Evolutionary conservation across 2,888 invertebrate genomes (phyloP), one percentile per base, ranked within the genome.

Genomic region (Endotricha flammealis): DNA sequence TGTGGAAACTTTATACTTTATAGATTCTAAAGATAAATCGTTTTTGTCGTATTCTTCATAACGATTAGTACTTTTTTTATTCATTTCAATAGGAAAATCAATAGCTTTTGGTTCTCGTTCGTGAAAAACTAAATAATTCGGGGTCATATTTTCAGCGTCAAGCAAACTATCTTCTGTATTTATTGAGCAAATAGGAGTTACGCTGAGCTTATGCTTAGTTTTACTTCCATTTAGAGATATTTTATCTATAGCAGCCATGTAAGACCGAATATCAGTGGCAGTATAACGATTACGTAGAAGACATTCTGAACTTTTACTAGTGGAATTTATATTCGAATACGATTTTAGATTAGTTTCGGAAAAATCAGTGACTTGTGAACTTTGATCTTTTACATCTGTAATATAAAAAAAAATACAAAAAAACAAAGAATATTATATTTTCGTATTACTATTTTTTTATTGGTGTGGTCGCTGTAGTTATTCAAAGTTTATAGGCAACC

Each of bases 151-250:
- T 32, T 32, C 36, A 30, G 10, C 17, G 10, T 38, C 16, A n/a
- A 22, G 9, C 2, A 36, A 32, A 14, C 47, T 42, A 9, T 59
- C 55, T 29, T 55, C 43, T n/a, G 67, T 69, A 38, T 65, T 52
- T 3, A 76, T 48, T 6, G 70, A 70, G 44, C 63, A 70, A 40
- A 76, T 57, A 7, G 76, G 70, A 7, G 71, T 59, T 22, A 70
- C 20, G 32, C 61, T 67, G 17, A 74, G 48, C 40, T 50, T 66
- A 12, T 46, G 50, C 37, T 41, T 53, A 1, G 44, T 39, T n/a
- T 37, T 41, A 2, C 22, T 13, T 13, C 22, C 35, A 13, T 9
- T 4, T 9, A 29, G 23, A 7, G 35, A 14, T 1, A 22, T 10
- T 7, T 22, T 9, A 10, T 35, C 35, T 11, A 22, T 8, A 12